These are phyloP conservation scores for Hystrix cristata DNA, from an alignment of 2,113 vertebrate species.

Conservation along the genomic window DNA sequence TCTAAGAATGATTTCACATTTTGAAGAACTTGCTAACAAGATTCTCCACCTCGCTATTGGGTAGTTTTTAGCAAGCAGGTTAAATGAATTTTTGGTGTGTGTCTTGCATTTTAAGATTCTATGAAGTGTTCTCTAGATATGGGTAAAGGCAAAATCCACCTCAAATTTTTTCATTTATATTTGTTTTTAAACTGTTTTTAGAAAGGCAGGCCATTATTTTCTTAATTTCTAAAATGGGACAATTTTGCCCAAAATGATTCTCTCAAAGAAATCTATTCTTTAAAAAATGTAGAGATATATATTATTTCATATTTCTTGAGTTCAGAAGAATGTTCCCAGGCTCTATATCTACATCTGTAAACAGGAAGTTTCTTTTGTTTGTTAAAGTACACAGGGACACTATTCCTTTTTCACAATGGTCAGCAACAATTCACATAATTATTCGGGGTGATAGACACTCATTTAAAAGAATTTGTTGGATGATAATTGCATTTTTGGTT, in stretches of 20 bases:
- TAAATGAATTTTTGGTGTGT: neutral
- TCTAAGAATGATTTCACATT: neutral
- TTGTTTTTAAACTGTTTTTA: neutral
- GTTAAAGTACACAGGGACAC: neutral
- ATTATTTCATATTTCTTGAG: constrained; percentile 8
- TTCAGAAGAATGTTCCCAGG: neutral
- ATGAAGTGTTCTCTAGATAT: neutral
- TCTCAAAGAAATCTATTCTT: neutral
- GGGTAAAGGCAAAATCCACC: neutral
- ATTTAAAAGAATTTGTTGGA: constrained; percentile 36
- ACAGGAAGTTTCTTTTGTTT: neutral
- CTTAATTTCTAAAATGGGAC: neutral
- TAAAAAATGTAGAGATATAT: neutral
- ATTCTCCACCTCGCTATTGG: neutral
- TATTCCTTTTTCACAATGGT: neutral
- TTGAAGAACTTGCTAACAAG: neutral
- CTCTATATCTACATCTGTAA: neutral
- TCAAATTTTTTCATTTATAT: neutral
- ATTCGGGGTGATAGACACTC: neutral
- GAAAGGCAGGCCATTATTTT: neutral
- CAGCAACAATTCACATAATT: neutral
- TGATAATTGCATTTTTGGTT: neutral
- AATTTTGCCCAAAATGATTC: neutral
- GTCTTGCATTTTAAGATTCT: neutral
- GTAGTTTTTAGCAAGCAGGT: neutral